Percentiles rank a stretch among this genome's conserved stretches.
phyloP scores from a whole-genome alignment of 2,888 invertebrate genomes.

The Muscina levida region DNA sequence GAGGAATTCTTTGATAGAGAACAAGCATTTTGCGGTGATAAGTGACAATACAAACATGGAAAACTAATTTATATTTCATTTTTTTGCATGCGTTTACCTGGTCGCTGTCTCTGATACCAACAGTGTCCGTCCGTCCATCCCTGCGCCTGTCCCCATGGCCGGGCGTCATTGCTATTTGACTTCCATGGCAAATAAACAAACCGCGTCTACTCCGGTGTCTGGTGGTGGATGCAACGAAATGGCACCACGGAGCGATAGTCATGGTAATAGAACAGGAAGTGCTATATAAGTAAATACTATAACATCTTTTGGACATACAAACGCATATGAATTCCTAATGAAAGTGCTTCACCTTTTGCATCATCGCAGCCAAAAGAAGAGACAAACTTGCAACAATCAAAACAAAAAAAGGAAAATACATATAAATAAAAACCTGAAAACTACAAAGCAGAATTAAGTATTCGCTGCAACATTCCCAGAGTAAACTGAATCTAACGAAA shows the following conservation, averaged over 20 bases:
- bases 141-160: constrained; percentile 19
- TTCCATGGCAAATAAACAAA: constrained; percentile 38
- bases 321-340: constrained; percentile 56
- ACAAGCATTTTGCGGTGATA: constrained; percentile 72
- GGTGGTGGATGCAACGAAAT: constrained; percentile 4
- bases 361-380: constrained; percentile 21
- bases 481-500: neutral
- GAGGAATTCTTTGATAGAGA: constrained; percentile 66
- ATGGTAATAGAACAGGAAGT: constrained; percentile 62
- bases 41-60: constrained; percentile 78
- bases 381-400: constrained; percentile 43
- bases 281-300: constrained; percentile 54
- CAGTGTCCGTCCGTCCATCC: constrained; percentile 48
- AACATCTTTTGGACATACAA: constrained; percentile 45
- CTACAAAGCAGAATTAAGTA: neutral
- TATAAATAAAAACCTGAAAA: constrained; percentile 26
- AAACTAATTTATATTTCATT: constrained; percentile 80
- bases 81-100: constrained; percentile 56
- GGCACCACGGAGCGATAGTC: constrained; percentile 42
- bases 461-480: neutral
- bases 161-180: constrained; percentile 28
- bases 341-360: constrained; percentile 62
- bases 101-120: constrained; percentile 43
- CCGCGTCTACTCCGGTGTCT: constrained; percentile 55
- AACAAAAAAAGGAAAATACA: neutral